Conservation (phyloP, 2,888 invertebrate genomes). For the Agrochola circellaris region DNA sequence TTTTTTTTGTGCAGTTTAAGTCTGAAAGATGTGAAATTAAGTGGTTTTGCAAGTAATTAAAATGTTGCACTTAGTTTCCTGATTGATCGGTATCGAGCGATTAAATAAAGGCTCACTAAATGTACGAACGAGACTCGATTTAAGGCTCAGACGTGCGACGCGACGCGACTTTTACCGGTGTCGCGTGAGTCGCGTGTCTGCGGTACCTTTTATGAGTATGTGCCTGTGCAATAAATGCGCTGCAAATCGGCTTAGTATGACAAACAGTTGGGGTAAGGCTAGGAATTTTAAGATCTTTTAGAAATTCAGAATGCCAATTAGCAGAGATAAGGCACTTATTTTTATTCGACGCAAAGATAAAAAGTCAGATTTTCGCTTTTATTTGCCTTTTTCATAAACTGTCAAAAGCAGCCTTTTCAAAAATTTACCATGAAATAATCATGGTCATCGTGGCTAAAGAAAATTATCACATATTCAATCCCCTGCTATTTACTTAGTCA, state of each 20-base stretch:
- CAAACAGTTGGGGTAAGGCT: background rate
- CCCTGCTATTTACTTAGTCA: background rate
- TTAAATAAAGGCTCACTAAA: background rate
- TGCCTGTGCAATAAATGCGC: background rate
- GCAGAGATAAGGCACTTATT: background rate
- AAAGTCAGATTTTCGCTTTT: too few species aligned
- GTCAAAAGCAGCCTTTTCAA: background rate
- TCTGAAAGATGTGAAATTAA: conserved; percentile 1
- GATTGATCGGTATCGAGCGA: background rate
- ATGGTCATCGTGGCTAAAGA: background rate
- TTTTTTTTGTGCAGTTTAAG: background rate
- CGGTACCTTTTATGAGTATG: background rate
- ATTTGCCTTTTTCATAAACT: background rate
- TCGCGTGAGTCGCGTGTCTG: too few species aligned
- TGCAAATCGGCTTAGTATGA: background rate
- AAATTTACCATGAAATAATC: background rate
- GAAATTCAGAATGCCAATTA: background rate
- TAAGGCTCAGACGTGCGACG: too few species aligned
- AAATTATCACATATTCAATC: background rate
- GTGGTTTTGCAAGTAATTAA: conserved; percentile 6
- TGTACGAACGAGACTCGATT: background rate
- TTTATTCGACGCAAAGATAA: background rate
- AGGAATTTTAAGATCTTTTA: background rate
- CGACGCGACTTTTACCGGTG: too few species aligned
- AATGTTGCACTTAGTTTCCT: background rate